Base-by-base conservation (phyloP, 2,888 invertebrate species). In the Cremastinae sp. region DNA sequence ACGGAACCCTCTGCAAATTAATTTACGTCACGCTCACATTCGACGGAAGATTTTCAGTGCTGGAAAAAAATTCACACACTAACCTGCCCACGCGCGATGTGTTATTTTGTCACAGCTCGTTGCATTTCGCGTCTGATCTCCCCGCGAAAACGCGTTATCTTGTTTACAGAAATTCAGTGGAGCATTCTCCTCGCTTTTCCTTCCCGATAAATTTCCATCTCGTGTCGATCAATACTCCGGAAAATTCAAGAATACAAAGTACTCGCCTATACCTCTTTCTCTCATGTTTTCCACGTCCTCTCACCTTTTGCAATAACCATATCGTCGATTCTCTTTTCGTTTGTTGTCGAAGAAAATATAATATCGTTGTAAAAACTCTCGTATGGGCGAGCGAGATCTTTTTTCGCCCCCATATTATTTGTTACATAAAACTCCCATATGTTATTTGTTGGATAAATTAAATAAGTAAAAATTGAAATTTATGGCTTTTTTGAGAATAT, bases 91-190 rank as follows among this genome's bases (percentile, higher is more conserved):
- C 5, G 5, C 5, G 5, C 28, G 5, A 3, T 28, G 28, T 28
- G 5, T 28, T 28, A 28, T 51, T 62, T 71, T 56, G 54, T 66
- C 71, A 61, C 12, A 53, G 38, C 59, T n/a, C 28, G 49, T 66
- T 66, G 61, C 28, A 49, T 62, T 47, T 34, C 61, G 10, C 58
- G 28, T 28, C 28, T 28, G 28, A 28, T 2, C 28, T 5, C 28
- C 28, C 28, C 28, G 34, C 49, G n/a, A 38, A 61, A 71, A 54
- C 34, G n/a, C n/a, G 54, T 65, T 43, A 56, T 51, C 49, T 66
- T 62, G 66, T 71, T 75, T 71, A 68, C 75, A 34, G 18, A 66
- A 8, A 49, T 53, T 56, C 53, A n/a, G n/a, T 49, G 22, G 12
- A 64, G 38, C 38, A 41, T 16, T 7, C 47, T 16, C 62, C n/a